These are phyloP conservation scores for Bombus sylvicola DNA, from an alignment of 1,140 invertebrate species.

Conservation along the genomic window DNA sequence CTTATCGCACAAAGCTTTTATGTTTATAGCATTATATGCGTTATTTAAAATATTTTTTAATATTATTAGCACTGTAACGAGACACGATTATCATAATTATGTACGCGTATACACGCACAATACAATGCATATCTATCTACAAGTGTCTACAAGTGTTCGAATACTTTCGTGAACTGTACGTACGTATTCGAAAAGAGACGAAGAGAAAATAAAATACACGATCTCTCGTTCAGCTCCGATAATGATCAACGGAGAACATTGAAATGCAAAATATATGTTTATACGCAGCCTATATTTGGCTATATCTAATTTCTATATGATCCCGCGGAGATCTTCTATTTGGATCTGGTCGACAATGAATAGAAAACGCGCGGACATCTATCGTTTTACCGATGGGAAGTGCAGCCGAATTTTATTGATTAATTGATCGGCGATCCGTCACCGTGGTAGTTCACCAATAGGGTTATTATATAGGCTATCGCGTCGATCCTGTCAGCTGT, in stretches of 20 bases:
- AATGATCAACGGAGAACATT: neutral
- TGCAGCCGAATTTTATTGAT: constrained; percentile 35
- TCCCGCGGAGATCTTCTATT: neutral
- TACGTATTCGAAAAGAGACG: neutral
- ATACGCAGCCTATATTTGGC: neutral
- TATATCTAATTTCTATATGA: neutral
- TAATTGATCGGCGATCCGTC: constrained; percentile 49
- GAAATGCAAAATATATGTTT: too few species aligned
- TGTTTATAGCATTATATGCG: too few species aligned
- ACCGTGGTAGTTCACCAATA: constrained; percentile 33
- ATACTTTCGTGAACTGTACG: neutral
- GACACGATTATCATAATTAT: too few species aligned
- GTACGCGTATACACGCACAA: too few species aligned
- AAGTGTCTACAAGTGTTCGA: neutral
- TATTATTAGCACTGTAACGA: too few species aligned
- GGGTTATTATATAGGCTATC: constrained; percentile 59
- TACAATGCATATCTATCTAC: too few species aligned
- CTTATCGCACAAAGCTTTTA: neutral
- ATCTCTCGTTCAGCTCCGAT: neutral
- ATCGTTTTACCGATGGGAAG: constrained; percentile 34
- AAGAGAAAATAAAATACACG: neutral
- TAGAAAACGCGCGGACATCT: constrained; percentile 39
- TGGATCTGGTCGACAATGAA: neutral
- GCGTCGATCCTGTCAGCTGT: constrained; percentile 66
- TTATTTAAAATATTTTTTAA: too few species aligned